Evolutionary conservation across 2,113 vertebrate species (phyloP).

Genomic region (Miniopterus natalensis): DNA sequence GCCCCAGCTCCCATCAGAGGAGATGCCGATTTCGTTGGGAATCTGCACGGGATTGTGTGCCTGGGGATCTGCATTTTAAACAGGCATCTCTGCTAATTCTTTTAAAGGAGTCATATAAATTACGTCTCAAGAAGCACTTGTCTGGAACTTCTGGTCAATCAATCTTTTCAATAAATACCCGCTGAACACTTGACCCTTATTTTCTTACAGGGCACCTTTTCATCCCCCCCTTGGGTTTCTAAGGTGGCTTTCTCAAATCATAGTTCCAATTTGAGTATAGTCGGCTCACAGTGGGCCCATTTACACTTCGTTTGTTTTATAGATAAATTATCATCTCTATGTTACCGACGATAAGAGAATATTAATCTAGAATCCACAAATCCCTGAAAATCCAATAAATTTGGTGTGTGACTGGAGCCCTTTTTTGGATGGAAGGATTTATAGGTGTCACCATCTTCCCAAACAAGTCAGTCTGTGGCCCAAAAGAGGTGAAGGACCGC

Average conservation of each 20-base stretch:
- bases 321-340: neutral
- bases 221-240: conserved; percentile 16
- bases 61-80: neutral
- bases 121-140: neutral
- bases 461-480: neutral
- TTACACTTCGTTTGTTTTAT: neutral
- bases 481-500: neutral
- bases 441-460: neutral
- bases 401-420: neutral
- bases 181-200: neutral
- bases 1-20: neutral
- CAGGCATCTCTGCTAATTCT: neutral
- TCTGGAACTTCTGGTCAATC: neutral
- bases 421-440: neutral
- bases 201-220: conserved; percentile 21
- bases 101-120: neutral
- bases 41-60: neutral
- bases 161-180: neutral
- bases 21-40: neutral
- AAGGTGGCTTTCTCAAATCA: neutral
- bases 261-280: neutral
- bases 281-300: neutral
- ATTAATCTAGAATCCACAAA: conserved; percentile 4
- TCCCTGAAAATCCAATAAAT: neutral
- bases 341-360: neutral